Conservation (phyloP, 2,797 vertebrate species). For the Sphaeramia orbicularis region DNA sequence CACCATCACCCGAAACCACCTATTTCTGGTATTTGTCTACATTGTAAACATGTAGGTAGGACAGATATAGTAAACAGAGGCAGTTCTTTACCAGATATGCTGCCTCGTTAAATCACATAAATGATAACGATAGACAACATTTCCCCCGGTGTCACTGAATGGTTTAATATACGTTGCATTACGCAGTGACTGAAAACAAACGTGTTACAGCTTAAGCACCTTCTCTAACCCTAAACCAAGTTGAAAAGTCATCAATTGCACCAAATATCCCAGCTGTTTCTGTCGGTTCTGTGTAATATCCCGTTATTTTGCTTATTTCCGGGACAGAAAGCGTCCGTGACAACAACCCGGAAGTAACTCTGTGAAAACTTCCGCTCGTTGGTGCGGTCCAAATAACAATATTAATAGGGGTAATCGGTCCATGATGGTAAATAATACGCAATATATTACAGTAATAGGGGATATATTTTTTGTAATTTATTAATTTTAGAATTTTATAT, state of each 20-base stretch:
- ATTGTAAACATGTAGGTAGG: not conserved
- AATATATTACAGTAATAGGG: rapidly evolving
- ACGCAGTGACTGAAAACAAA: not conserved
- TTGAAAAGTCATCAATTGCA: not conserved
- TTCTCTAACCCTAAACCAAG: not conserved
- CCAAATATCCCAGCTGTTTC: conserved; percentile 7
- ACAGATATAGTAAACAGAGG: conserved; percentile 1
- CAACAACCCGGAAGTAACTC: conserved; percentile 76
- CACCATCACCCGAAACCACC: conserved; percentile 11
- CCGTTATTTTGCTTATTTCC: conserved; percentile 46
- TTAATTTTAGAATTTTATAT: rapidly evolving
- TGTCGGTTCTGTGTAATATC: not conserved
- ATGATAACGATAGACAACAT: not conserved
- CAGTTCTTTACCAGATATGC: not conserved
- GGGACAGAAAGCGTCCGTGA: conserved; percentile 77
- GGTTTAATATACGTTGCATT: not conserved
- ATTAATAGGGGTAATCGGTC: not conserved
- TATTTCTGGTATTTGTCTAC: conserved; percentile 1
- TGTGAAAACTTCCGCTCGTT: conserved; percentile 63
- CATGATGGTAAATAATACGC: not conserved
- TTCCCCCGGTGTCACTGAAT: conserved; percentile 1
- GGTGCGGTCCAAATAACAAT: conserved; percentile 55
- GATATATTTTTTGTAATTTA: rapidly evolving
- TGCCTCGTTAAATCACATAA: not conserved
- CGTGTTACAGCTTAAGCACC: not conserved